Evolutionary conservation across 2,888 invertebrate genomes (phyloP), one percentile per base, ranked within the genome.

Genomic region (Dione vanillae): DNA sequence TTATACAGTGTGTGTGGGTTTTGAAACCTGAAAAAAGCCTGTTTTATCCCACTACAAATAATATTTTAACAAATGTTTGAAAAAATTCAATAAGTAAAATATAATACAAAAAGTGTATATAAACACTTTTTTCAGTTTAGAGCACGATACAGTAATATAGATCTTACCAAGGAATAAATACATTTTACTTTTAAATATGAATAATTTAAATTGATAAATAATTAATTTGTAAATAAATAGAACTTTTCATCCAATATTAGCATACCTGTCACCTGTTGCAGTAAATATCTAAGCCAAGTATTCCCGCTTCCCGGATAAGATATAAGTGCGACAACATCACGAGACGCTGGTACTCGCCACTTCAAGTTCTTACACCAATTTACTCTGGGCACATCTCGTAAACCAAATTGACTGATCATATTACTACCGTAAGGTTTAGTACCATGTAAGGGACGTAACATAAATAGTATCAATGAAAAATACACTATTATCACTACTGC

Each of bases 241-340:
- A 27, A 3, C 2, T 5, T 27, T 27, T 27, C 5, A 27, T 61
- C 11, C 27, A n/a, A 37, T 59, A 37, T 52, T 19, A 59, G 6
- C 59, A 72, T 78, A 96, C 96, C 96, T 82, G 96, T 97, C 40
- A 95, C 95, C 87, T 97, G 96, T 83, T 97, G 97, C 58, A 97
- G 85, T 52, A 97, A 87, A 83, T 97, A 97, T 69, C 97, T 88
- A 16, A 97, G 87, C 97, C 97, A 97, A 27, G 97, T 97, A 82
- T 97, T 97, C 0, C 97, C 97, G 82, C 96, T 97, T n/a, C 97
- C 97, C 7, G 97, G 97, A 84, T 96, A 96, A 0, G 96, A 96
- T 0, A 95, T 96, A 43, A 97, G 87, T 0, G 97, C 97, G 0
- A 94, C 94, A 10, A 94, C 90, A 12, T 86, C 78, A 0, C 79